Evolutionary conservation across 2,113 vertebrate genomes (phyloP), one percentile per base, ranked within the genome.

Genomic region (Elanoides forficatus): DNA sequence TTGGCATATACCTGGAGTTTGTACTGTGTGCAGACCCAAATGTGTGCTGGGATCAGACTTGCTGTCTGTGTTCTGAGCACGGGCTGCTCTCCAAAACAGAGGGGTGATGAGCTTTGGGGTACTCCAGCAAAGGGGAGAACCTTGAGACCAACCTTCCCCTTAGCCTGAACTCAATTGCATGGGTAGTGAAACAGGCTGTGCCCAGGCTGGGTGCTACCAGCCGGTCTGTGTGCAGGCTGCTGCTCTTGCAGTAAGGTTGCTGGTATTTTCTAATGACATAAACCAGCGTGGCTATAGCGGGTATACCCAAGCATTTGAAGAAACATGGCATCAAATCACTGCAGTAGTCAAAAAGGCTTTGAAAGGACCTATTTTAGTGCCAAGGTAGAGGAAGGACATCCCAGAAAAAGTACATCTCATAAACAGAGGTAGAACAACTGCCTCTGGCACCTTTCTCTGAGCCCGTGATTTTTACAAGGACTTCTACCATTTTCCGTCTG

Each of bases 381-480:
- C 78, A 90, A 90, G 93, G 95, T 95, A 84, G 91, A 86, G 81
- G 67, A 95, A 96, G 95, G 95, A 36, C 91, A 72, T 83, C 74
- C 50, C 43, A 66, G 67, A 65, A 71, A 48, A 55, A 89, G 89
- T 45, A 23, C 40, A 43, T 53, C 40, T 79, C 18, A 2, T 48
- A 30, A 89, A 68, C 86, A 82, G 65, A 85, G 81, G 70, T 56
- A 58, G 47, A 63, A 68, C 81, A 80, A 40, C n/a, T 36, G 89
- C 93, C 74, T 96, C 86, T 70, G 67, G 91, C 70, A 29, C 45
- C 45, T 43, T 67, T 86, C 62, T 85, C 62, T 90, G 40, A 84
- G 66, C 48, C 76, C 0, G 2, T 87, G 86, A 59, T 88, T 95
- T 94, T 90, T 25, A 47, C 95, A 96, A 86, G 87, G 94, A 80